Evolutionary conservation across 1,140 invertebrate genomes (phyloP).

Genomic region (Glossosoma conforme): DNA sequence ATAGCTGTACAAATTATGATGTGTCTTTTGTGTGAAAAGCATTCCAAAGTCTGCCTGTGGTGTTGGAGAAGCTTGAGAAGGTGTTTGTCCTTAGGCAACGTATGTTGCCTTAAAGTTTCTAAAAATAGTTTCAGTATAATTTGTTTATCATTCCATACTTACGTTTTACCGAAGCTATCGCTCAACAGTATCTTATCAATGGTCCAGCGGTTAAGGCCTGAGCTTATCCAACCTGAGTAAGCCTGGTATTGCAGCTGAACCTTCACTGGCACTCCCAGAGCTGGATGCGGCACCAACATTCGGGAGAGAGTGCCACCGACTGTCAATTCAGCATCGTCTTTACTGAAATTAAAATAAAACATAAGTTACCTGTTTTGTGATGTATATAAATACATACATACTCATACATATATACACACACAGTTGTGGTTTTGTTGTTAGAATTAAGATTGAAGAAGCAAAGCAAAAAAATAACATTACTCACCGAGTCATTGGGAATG

Average conservation of each 20-base stretch:
- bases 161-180: constrained; percentile 81
- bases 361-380: not conserved
- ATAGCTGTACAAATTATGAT: too few relatives aligned
- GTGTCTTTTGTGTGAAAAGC: too few relatives aligned
- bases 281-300: constrained; percentile 84
- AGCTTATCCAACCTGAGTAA: constrained; percentile 89
- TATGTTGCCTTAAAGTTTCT: too few relatives aligned
- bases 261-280: constrained; percentile 64
- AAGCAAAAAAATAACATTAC: constrained; percentile 23
- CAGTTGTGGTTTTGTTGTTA: too few relatives aligned
- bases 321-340: constrained; percentile 72
- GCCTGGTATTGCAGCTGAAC: constrained; percentile 79
- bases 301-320: constrained; percentile 66
- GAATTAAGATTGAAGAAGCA: not conserved
- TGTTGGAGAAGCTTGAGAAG: too few relatives aligned
- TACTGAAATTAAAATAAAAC: constrained; percentile 45
- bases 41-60: too few relatives aligned
- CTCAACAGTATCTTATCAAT: constrained; percentile 78
- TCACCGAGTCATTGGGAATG: constrained; percentile 81
- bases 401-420: not conserved
- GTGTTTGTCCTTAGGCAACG: too few relatives aligned
- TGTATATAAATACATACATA: not conserved
- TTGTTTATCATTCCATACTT: constrained; percentile 32
- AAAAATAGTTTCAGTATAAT: constrained; percentile 13
- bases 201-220: constrained; percentile 69